A percentile compares a stretch with the other conserved stretches of the same genome.
Evolutionary conservation across 2,888 invertebrate species (phyloP).

Genomic region (Cerastoderma edule): DNA sequence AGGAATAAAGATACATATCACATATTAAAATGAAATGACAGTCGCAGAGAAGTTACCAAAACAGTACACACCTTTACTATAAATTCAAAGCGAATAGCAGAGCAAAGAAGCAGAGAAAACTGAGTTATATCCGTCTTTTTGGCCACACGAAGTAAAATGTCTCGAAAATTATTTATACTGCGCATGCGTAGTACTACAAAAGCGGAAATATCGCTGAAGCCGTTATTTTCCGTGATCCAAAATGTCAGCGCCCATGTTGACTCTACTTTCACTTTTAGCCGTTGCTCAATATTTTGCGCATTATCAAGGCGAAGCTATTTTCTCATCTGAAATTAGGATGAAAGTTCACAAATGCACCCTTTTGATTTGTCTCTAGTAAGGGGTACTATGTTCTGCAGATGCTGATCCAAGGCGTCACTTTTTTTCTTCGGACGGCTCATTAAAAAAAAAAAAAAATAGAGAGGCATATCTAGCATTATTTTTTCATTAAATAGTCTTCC

Average conservation of each 20-base stretch:
- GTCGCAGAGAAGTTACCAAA: not conserved
- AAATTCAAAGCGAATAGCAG: not conserved
- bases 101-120: conserved; percentile 44
- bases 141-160: conserved; percentile 46
- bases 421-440: not conserved
- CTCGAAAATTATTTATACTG: conserved; percentile 53
- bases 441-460: too few relatives aligned
- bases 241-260: not conserved
- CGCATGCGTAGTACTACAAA: conserved; percentile 44
- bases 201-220: not conserved
- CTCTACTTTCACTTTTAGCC: not conserved
- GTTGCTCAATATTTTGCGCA: not conserved
- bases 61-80: conserved; percentile 19
- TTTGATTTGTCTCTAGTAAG: not conserved
- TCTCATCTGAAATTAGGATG: not conserved
- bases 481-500: too few relatives aligned
- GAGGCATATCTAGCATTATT: too few relatives aligned
- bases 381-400: not conserved
- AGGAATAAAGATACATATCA: too few relatives aligned
- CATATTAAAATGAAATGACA: not conserved
- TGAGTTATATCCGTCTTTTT: conserved; percentile 51
- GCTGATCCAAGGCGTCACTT: not conserved
- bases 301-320: not conserved
- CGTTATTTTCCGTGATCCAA: not conserved
- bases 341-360: not conserved